These are phyloP conservation scores for Drosophila paranaensis DNA, from an alignment of 2,888 invertebrate species.

Conservation along the genomic window DNA sequence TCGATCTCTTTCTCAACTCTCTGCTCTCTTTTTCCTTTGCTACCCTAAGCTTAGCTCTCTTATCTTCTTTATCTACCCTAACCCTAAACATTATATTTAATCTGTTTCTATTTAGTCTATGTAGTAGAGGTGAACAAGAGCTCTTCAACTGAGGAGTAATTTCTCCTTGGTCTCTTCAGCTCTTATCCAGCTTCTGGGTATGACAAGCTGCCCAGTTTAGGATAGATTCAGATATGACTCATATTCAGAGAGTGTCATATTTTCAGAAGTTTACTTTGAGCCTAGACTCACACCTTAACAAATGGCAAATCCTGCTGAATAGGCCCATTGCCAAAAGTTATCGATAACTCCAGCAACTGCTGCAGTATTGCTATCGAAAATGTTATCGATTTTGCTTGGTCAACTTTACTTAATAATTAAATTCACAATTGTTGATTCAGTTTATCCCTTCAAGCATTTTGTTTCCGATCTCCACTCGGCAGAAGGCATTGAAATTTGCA, in stretches of 20 bases:
- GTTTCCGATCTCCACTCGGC: no score
- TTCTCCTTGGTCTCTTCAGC: background rate
- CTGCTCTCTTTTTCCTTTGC: background rate
- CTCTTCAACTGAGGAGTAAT: background rate
- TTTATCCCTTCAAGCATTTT: background rate
- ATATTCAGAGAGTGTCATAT: no score
- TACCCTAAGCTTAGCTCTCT: background rate
- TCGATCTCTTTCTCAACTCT: no score
- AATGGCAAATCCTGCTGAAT: no score
- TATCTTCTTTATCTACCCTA: no score
- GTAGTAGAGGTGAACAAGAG: background rate
- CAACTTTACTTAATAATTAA: background rate
- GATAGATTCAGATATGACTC: no score
- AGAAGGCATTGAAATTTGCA: slow-evolving; percentile 1
- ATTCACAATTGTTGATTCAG: background rate
- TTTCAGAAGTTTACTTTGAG: no score
- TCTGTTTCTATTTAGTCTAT: background rate
- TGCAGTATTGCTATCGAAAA: background rate
- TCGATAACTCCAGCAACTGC: no score
- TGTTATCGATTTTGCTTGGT: background rate
- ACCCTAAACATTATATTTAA: background rate
- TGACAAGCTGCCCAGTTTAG: no score
- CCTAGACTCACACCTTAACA: no score
- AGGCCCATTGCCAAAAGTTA: no score
- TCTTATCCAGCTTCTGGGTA: background rate